Evolutionary conservation across 2,888 invertebrate species (phyloP), one percentile per base, ranked within the genome.

Genomic region (Synanthedon vespiformis): DNA sequence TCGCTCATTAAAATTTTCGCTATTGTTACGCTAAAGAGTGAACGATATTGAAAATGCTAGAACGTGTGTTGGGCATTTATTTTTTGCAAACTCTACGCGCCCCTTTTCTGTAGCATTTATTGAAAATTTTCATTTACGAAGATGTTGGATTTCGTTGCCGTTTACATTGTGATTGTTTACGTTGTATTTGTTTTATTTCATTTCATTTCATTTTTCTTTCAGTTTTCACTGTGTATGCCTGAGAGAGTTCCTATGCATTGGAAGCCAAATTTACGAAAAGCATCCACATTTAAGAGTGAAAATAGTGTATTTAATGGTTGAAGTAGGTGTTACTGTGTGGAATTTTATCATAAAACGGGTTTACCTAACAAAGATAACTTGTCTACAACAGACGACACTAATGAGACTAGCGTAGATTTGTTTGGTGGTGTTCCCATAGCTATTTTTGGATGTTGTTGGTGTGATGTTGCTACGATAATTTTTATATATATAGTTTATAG

Each of bases 301-400:
- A 88, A 87, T 88, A 87, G 88, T 82, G 85, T 88, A 72, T 81
- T 86, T 78, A 86, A 87, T 84, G 87, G 87, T 85, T 88, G 80
- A 87, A 65, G 83, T 84, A 83, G 82, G 85, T 86, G 81, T 71
- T 57, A 68, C 69, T 58, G 62, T 69, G 70, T 77, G 72, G 67
- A 65, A 61, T 60, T 58, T 56, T 56, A 68, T 58, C 70, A 65
- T 71, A 34, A 34, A 34, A 34, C 34, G 34, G 64, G 58, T 69
- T 68, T 66, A 62, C 64, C 61, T 67, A 65, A 69, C 57, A 60
- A 57, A 58, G 62, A 60, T 67, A 61, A 44, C 14, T 12, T 4
- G 4, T n/a, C 41, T 44, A 44, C n/a, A 44, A 14, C 44, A 13
- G 44, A 44, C 44, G 14, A 44, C 34, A 44, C 44, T 50, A 18